Evolutionary conservation across 2,113 vertebrate genomes (phyloP).

Genomic region (Stictonetta naevosa): DNA sequence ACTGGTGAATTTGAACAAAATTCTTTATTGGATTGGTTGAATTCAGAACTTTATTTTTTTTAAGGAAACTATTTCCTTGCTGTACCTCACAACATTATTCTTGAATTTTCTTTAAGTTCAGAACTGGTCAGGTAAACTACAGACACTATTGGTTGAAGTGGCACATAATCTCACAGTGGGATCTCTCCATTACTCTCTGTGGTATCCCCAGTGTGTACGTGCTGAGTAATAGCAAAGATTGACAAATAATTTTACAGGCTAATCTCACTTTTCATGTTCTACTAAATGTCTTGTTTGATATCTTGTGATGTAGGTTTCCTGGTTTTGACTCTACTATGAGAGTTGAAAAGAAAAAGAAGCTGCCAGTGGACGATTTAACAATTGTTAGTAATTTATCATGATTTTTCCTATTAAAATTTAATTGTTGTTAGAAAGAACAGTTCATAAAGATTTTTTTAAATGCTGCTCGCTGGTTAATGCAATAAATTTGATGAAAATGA

Average conservation of each 20-base stretch:
- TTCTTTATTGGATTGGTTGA: constrained; percentile 14
- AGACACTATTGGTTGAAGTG: constrained; percentile 5
- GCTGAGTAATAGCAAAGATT: constrained; percentile 14
- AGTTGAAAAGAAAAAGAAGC: constrained; percentile 24
- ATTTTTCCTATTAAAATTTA: constrained; percentile 8
- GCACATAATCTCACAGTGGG: neutral
- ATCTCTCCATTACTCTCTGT: neutral
- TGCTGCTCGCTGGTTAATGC: neutral
- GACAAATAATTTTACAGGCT: neutral
- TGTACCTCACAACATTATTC: neutral
- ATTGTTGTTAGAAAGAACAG: constrained; percentile 30
- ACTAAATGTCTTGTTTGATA: constrained; percentile 62
- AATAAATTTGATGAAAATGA: neutral
- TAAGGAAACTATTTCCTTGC: neutral
- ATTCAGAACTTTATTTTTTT: constrained; percentile 11
- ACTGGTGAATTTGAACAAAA: constrained; percentile 35
- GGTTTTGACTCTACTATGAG: constrained; percentile 35
- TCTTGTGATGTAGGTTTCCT: neutral
- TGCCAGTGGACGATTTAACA: constrained; percentile 26
- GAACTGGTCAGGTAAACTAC: neutral
- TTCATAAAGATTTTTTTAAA: neutral
- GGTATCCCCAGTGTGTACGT: neutral
- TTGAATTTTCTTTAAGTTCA: constrained; percentile 2
- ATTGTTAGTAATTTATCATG: constrained; percentile 5
- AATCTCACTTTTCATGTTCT: neutral